Evolutionary conservation across 2,888 invertebrate species (phyloP).

Genomic region (Lasioglossum lativentre): DNA sequence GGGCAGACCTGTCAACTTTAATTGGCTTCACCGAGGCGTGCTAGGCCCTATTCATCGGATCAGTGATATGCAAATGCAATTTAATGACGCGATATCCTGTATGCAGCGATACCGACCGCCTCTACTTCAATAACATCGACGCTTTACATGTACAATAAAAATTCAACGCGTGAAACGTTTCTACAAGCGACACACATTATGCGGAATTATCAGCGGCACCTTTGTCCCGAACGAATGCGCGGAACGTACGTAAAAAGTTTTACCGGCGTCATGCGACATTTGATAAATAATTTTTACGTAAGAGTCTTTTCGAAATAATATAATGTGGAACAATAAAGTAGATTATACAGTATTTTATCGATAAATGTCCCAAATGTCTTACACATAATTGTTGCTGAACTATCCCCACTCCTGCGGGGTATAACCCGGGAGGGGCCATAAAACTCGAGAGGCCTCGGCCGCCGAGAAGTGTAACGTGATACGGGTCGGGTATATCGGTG

Average conservation of each 20-base stretch:
- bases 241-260: slow-evolving; percentile 19
- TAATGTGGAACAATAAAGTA: not conserved
- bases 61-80: slow-evolving; percentile 82
- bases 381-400: too few relatives aligned
- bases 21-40: slow-evolving; percentile 79
- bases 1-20: slow-evolving; percentile 78
- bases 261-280: not conserved
- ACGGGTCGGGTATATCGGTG: too few relatives aligned
- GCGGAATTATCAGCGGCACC: slow-evolving; percentile 42
- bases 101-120: slow-evolving; percentile 70
- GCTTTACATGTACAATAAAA: slow-evolving; percentile 54
- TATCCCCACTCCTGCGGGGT: too few relatives aligned
- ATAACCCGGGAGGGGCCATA: too few relatives aligned
- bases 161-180: slow-evolving; percentile 46
- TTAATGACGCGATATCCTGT: slow-evolving; percentile 81
- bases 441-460: too few relatives aligned
- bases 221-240: not conserved
- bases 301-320: not conserved
- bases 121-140: slow-evolving; percentile 73
- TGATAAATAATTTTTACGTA: not conserved
- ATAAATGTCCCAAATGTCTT: too few relatives aligned
- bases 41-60: slow-evolving; percentile 78
- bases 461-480: too few relatives aligned
- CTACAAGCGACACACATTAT: slow-evolving; percentile 47
- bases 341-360: too few relatives aligned